Base-by-base conservation (phyloP, 1,140 invertebrate species). In the Odontomachus brunneus region DNA sequence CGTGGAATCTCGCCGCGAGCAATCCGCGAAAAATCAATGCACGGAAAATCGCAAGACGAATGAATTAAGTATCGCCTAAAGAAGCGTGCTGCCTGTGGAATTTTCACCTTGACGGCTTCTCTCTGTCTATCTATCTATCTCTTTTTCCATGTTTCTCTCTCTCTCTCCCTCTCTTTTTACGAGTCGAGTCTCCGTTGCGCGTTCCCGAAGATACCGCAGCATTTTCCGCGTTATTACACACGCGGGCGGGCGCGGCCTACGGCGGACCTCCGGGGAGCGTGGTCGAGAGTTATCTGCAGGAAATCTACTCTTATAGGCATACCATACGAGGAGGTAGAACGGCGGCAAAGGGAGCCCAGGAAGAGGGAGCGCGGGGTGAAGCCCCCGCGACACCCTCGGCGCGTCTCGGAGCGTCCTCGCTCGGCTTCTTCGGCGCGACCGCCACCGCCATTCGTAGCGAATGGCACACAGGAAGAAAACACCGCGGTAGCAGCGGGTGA, bases 251-350 rank as follows among this genome's bases (percentile, higher is more conserved):
- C 62, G 84, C 81, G 84, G 38, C 87, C 87, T 80, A 84, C 84
- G 84, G 84, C 83, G 91, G 91, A 92, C 91, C 92, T 93, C 91
- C 92, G 87, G 9, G 38, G 38, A 44, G 38, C 87, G 92, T 88
- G 90, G 90, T 85, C 86, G 89, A 53, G 90, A 91, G 91, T 92
- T 94, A 94, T 94, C 93, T 88, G 86, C 88, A 89, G 92, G 89
- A 91, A 91, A 94, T 94, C 93, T 94, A 92, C 90, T 90, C 88
- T 91, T 91, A 92, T 91, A 91, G 91, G 92, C 88, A 93, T 92
- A 92, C 91, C 86, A 85, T 71, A 49, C 57, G 69, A 87, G 57
- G 72, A 53, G 62, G 67, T 75, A 33, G 60, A 65, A n/a, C 51
- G 73, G n/a, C 44, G 14, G 55, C 26, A 44, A 49, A 24, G 55